phyloP scores from a whole-genome alignment of 2,797 vertebrate species.

The Kryptopterus vitreolus region DNA sequence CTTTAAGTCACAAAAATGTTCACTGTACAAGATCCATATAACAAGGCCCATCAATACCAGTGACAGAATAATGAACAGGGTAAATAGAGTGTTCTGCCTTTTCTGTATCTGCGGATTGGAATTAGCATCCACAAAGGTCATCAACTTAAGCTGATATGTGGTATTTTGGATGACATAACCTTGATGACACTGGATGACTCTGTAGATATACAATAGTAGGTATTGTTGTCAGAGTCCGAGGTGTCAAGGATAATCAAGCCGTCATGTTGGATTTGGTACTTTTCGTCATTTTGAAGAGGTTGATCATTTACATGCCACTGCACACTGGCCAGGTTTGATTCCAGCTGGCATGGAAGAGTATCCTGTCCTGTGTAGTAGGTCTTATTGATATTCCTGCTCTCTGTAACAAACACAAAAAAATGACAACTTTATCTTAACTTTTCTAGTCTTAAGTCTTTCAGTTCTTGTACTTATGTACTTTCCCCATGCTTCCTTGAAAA shows the following conservation, averaged over 20 bases:
- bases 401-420: conserved; percentile 54
- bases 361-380: conserved; percentile 57
- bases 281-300: conserved; percentile 46
- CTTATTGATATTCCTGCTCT: conserved; percentile 44
- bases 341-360: conserved; percentile 63
- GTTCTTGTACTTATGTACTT: not conserved
- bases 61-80: conserved; percentile 59
- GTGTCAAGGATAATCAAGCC: conserved; percentile 68
- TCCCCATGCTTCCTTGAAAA: too few relatives aligned
- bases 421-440: too few relatives aligned
- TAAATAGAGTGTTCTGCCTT: conserved; percentile 44
- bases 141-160: conserved; percentile 65
- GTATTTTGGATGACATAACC: conserved; percentile 52
- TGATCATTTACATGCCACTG: conserved; percentile 63
- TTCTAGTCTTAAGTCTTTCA: not conserved
- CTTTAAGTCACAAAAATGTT: conserved; percentile 53
- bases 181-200: conserved; percentile 64
- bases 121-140: too few relatives aligned
- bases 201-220: conserved; percentile 69
- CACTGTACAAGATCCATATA: conserved; percentile 73
- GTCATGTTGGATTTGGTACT: conserved; percentile 57
- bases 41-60: conserved; percentile 64
- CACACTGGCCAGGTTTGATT: conserved; percentile 69
- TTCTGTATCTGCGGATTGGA: too few relatives aligned
- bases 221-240: conserved; percentile 48